Base-by-base conservation (phyloP, 1,140 invertebrate genomes). In the Bombus confusus region DNA sequence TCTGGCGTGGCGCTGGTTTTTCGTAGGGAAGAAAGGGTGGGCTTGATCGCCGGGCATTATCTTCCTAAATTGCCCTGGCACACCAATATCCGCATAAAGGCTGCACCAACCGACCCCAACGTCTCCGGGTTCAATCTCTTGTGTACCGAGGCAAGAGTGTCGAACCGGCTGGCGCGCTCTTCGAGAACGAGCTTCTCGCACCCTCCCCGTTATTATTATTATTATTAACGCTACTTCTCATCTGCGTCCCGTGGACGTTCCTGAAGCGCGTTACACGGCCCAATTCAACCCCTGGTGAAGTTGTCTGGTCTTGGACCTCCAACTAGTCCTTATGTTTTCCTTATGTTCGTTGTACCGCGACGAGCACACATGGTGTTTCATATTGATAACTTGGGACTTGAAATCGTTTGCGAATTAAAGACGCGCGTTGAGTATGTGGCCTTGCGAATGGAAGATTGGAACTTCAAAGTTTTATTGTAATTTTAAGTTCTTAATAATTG, bases 11-110 rank as follows among this genome's bases (percentile, higher is more conserved):
- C 41, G 28, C 13, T 34, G 25, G 62, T 86, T 90, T 80, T 85
- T 85, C 59, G 77, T 31, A 64, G 68, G 41, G 83, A 71, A 83
- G 79, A 89, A 88, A 88, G 80, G 75, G 83, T 59, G 72, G 72
- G 80, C 74, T 80, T 78, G 88, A 92, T 86, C 89, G 87, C 77
- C 86, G 43, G 57, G 87, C 81, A 91, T 94, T 93, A 94, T 93
- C 93, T 92, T 92, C 83, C 78, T 81, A 92, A 93, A 93, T 93
- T 93, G 92, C 88, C 76, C 69, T 43, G 66, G 79, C 80, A 74
- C 66, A 74, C 89, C 86, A 80, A 83, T 85, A 87, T 86, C 41
- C 72, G 80, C 80, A 89, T 88, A 86, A 89, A 89, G 85, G 73
- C 59, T 34, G 59, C 18, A 57, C 62, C 64, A 47, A 47, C 13